These are phyloP conservation scores for Thunnus maccoyii DNA, from an alignment of 2,113 vertebrate genomes.

Conservation along the genomic window DNA sequence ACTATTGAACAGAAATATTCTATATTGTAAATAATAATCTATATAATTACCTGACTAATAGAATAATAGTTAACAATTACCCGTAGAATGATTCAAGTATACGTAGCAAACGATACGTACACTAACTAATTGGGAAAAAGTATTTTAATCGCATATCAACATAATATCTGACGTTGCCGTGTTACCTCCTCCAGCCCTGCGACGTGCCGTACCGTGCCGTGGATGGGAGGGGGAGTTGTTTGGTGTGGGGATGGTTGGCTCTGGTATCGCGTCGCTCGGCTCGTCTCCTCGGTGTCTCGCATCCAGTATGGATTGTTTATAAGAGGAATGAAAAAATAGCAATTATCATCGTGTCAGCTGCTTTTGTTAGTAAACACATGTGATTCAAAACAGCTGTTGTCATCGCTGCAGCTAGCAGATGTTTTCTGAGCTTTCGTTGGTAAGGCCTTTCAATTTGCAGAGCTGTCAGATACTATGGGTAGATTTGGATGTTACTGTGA, in stretches of 20 bases:
- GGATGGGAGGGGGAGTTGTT: constrained; percentile 51
- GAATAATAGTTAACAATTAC: too few relatives aligned
- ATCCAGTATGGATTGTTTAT: not conserved
- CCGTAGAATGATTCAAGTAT: too few relatives aligned
- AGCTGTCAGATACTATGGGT: constrained; percentile 13
- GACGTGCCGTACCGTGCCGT: constrained; percentile 34
- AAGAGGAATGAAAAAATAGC: constrained; percentile 18
- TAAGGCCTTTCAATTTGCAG: constrained; percentile 52
- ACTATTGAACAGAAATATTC: too few relatives aligned
- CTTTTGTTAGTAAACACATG: constrained; percentile 34
- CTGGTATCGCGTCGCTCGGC: constrained; percentile 40
- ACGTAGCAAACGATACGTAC: too few relatives aligned
- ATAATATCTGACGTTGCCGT: constrained; percentile 14
- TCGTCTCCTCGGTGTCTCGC: constrained; percentile 1
- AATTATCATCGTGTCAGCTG: not conserved
- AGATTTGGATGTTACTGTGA: not conserved
- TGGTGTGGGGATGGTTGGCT: constrained; percentile 53
- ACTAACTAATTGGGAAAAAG: too few relatives aligned
- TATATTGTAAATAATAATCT: not conserved
- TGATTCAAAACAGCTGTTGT: not conserved
- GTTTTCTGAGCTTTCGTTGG: constrained; percentile 20
- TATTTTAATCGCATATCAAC: too few relatives aligned
- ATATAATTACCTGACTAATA: not conserved
- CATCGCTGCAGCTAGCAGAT: constrained; percentile 32
- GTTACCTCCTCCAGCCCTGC: constrained; percentile 9